A percentile compares a stretch with the other conserved stretches of the same genome.
Evolutionary conservation across 2,797 vertebrate genomes (phyloP).

Genomic region (Benthosema pterotum): DNA sequence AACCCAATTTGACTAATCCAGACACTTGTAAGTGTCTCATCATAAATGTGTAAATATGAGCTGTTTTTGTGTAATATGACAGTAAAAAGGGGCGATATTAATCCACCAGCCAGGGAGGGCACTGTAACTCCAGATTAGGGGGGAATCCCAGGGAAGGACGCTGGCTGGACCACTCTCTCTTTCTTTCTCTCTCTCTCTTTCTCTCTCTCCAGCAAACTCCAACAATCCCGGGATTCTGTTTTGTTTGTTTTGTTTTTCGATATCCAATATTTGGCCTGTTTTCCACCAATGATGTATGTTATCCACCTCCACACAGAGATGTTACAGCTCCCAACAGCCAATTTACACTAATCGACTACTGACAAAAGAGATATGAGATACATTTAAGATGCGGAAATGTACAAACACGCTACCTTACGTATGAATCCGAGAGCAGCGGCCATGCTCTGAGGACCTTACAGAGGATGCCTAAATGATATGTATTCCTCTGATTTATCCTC

Average conservation of each 20-base stretch:
- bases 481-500: slow-evolving; percentile 49
- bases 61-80: slow-evolving; percentile 66
- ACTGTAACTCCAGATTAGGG: slow-evolving; percentile 81
- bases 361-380: slow-evolving; percentile 29
- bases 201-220: slow-evolving; percentile 71
- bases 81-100: slow-evolving; percentile 73
- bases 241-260: slow-evolving; percentile 55
- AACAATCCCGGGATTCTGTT: slow-evolving; percentile 77
- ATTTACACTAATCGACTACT: slow-evolving; percentile 56
- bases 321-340: slow-evolving; percentile 57
- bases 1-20: slow-evolving; percentile 79
- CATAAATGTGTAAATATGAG: slow-evolving; percentile 67
- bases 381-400: slow-evolving; percentile 28
- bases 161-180: slow-evolving; percentile 71
- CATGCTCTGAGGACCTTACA: slow-evolving; percentile 42
- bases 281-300: slow-evolving; percentile 75
- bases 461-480: slow-evolving; percentile 48
- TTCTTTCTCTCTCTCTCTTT: slow-evolving; percentile 40
- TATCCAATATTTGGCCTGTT: slow-evolving; percentile 82
- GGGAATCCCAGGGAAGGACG: slow-evolving; percentile 77
- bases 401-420: slow-evolving; percentile 47
- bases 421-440: slow-evolving; percentile 52
- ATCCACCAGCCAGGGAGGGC: slow-evolving; percentile 79
- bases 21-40: slow-evolving; percentile 66
- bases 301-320: slow-evolving; percentile 73